Evolutionary conservation across 2,113 vertebrate species (phyloP).

Genomic region (Reinhardtius hippoglossoides): DNA sequence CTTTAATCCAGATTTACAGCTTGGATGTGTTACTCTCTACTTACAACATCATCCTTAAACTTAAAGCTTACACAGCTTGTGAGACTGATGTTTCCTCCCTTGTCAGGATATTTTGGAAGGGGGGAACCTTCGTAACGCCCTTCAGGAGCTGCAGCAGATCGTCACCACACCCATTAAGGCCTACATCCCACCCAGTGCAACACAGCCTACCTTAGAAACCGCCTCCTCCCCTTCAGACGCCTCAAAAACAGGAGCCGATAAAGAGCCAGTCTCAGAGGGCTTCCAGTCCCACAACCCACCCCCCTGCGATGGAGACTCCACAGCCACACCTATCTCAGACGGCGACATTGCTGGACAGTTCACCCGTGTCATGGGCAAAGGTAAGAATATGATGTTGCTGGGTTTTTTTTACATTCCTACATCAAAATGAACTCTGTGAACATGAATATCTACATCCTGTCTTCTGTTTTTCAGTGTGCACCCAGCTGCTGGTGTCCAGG

Average conservation of each 20-base stretch:
- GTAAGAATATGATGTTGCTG: constrained; percentile 66
- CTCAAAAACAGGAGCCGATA: constrained; percentile 81
- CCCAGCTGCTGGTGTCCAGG: constrained; percentile 92
- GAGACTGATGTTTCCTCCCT: not conserved
- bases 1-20: not conserved
- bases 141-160: constrained; percentile 94
- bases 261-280: constrained; percentile 82
- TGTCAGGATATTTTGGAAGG: constrained; percentile 92
- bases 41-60: not conserved
- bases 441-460: not conserved
- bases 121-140: constrained; percentile 91
- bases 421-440: not conserved
- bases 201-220: constrained; percentile 71
- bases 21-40: not conserved
- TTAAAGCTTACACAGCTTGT: not conserved
- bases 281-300: constrained; percentile 87
- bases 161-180: constrained; percentile 93
- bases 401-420: not conserved
- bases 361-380: constrained; percentile 96
- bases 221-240: constrained; percentile 73
- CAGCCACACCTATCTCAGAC: constrained; percentile 87
- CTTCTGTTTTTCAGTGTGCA: constrained; percentile 85
- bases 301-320: constrained; percentile 88
- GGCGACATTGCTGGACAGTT: constrained; percentile 95
- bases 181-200: constrained; percentile 81